Evolutionary conservation across 2,888 invertebrate species (phyloP).

Genomic region (Digitonthophagus gazella): DNA sequence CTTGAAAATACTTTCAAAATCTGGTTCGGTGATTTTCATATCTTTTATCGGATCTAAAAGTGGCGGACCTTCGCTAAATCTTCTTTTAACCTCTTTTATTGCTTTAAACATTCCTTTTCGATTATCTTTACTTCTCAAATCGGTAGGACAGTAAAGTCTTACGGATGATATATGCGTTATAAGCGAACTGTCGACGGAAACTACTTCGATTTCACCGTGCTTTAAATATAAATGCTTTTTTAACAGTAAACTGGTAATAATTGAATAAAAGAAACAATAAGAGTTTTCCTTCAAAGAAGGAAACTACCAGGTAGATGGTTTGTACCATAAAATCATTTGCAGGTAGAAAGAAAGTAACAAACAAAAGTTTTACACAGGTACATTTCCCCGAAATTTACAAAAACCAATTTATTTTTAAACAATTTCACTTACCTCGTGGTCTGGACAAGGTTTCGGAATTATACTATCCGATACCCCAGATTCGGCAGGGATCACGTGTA

Average conservation of each 20-base stretch:
- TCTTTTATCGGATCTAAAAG: conserved; percentile 90
- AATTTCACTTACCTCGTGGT: conserved; percentile 55
- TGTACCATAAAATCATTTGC: too few species aligned
- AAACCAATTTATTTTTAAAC: background rate
- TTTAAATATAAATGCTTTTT: too few species aligned
- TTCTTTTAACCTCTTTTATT: conserved; percentile 82
- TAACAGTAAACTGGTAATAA: too few species aligned
- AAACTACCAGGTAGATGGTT: too few species aligned
- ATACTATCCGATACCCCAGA: conserved; percentile 53
- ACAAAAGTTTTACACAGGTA: background rate
- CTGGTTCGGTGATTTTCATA: conserved; percentile 88
- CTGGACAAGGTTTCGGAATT: conserved; percentile 68
- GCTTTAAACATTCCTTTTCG: conserved; percentile 82
- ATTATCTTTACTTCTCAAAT: conserved; percentile 81
- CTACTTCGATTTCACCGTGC: conserved; percentile 84
- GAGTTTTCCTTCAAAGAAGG: too few species aligned
- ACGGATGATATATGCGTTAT: conserved; percentile 87
- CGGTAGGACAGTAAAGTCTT: conserved; percentile 86
- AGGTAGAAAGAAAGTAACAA: background rate
- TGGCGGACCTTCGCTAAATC: conserved; percentile 86
- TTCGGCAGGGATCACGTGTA: conserved; percentile 72
- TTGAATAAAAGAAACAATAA: too few species aligned
- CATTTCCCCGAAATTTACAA: background rate
- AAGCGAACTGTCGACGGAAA: conserved; percentile 79
- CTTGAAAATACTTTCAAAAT: conserved; percentile 76